phyloP scores from a whole-genome alignment of 1,140 invertebrate genomes.

The Hypsibius dujardini region DNA sequence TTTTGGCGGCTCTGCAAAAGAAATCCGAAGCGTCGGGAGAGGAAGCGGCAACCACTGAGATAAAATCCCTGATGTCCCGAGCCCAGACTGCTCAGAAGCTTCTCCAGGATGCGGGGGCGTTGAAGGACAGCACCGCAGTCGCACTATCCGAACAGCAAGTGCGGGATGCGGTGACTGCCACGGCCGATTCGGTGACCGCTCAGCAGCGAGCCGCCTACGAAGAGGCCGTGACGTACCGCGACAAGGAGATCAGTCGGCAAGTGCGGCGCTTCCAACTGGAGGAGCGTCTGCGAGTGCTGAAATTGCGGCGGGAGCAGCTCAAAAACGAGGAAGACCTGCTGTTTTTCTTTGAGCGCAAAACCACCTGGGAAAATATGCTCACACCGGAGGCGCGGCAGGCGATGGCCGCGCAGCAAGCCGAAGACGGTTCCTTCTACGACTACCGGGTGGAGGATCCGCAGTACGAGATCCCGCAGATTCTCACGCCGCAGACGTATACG shows the following conservation, averaged over 20 bases:
- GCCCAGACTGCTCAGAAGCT: neutral
- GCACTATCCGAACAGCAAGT: neutral
- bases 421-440: neutral
- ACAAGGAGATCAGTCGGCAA: slow-evolving; percentile 27
- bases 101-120: neutral
- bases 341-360: slow-evolving; percentile 34
- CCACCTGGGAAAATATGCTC: slow-evolving; percentile 24
- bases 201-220: slow-evolving; percentile 24
- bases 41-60: neutral
- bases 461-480: neutral
- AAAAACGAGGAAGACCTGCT: slow-evolving; percentile 29
- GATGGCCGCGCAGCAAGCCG: neutral
- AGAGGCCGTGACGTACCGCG: slow-evolving; percentile 27
- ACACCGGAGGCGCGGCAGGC: neutral
- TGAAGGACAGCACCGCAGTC: neutral
- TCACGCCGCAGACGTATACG: neutral
- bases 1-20: neutral
- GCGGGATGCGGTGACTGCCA: neutral
- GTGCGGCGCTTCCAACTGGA: slow-evolving; percentile 25
- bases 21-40: neutral
- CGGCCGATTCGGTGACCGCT: slow-evolving; percentile 25
- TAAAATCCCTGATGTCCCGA: neutral
- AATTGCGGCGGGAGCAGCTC: slow-evolving; percentile 29
- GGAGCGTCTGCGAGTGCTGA: slow-evolving; percentile 26
- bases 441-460: slow-evolving; percentile 4